A percentile compares a stretch with the other conserved stretches of the same genome.
Evolutionary conservation across 1,140 invertebrate genomes (phyloP).

Genomic region (Bombus picipes): DNA sequence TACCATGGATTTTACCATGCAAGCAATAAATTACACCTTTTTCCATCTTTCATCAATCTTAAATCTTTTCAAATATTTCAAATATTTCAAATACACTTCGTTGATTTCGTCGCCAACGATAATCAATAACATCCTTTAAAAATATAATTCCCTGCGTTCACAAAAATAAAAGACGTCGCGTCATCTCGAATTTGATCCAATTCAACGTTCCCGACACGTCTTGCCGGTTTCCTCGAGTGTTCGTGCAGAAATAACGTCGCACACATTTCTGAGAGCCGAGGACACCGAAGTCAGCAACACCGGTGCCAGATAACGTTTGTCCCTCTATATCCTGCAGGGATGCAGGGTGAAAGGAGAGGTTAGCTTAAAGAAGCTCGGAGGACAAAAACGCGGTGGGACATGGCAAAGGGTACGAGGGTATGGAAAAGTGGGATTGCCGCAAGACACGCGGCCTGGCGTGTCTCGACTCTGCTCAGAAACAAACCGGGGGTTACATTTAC

Average conservation of each 20-base stretch:
- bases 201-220: slow-evolving; percentile 30
- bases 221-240: slow-evolving; percentile 8
- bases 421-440: slow-evolving; percentile 75
- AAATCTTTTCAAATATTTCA: too few relatives aligned
- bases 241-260: slow-evolving; percentile 6
- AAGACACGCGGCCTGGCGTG: slow-evolving; percentile 79
- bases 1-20: too few relatives aligned
- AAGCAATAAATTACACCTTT: background rate
- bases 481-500: slow-evolving; percentile 71
- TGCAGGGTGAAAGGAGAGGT: background rate
- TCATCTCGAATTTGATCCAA: background rate
- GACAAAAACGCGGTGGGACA: slow-evolving; percentile 9
- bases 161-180: background rate
- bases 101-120: too few relatives aligned
- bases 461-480: slow-evolving; percentile 65
- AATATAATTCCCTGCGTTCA: background rate
- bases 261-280: slow-evolving; percentile 11
- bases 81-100: background rate
- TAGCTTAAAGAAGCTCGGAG: slow-evolving; percentile 49
- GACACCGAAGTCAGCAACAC: slow-evolving; percentile 31
- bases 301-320: slow-evolving; percentile 32
- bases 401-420: slow-evolving; percentile 39
- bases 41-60: background rate
- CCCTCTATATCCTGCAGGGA: background rate
- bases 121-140: background rate